These are phyloP conservation scores for Micromussa lordhowensis DNA, from an alignment of 92 coral and sea anemone genomes.

Conservation along the genomic window DNA sequence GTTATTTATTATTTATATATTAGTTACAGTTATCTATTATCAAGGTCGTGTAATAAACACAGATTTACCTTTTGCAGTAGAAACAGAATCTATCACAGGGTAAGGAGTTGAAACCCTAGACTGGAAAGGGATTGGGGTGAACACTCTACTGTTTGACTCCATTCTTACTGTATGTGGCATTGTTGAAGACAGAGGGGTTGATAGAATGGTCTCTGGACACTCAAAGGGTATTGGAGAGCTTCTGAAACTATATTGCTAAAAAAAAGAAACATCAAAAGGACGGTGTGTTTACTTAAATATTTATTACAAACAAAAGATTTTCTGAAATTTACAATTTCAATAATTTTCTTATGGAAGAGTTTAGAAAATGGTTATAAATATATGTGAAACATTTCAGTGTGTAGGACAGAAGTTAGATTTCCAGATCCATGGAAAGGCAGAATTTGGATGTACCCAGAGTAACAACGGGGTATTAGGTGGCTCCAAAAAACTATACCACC, in stretches of 20 bases:
- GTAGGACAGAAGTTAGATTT: no score
- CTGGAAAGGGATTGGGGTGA: slow-evolving; percentile 26
- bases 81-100: slow-evolving; percentile 24
- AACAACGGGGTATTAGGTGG: no score
- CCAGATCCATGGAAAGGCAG: no score
- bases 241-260: slow-evolving; percentile 17
- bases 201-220: slow-evolving; percentile 29
- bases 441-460: no score
- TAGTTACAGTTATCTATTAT: no score
- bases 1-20: no score
- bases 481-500: no score
- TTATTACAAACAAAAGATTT: neutral
- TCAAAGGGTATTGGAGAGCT: slow-evolving; percentile 36
- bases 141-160: slow-evolving; percentile 26
- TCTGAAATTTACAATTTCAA: neutral
- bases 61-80: slow-evolving; percentile 27
- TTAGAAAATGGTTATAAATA: neutral
- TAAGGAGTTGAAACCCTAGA: slow-evolving; percentile 43
- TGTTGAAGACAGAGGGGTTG: slow-evolving; percentile 27
- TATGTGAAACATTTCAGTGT: neutral
- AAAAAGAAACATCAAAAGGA: neutral
- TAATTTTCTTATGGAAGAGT: neutral
- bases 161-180: slow-evolving; percentile 17
- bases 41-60: neutral
- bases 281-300: neutral